phyloP scores from a whole-genome alignment of 2,888 invertebrate species.

The Nemotelus pantherinus region DNA sequence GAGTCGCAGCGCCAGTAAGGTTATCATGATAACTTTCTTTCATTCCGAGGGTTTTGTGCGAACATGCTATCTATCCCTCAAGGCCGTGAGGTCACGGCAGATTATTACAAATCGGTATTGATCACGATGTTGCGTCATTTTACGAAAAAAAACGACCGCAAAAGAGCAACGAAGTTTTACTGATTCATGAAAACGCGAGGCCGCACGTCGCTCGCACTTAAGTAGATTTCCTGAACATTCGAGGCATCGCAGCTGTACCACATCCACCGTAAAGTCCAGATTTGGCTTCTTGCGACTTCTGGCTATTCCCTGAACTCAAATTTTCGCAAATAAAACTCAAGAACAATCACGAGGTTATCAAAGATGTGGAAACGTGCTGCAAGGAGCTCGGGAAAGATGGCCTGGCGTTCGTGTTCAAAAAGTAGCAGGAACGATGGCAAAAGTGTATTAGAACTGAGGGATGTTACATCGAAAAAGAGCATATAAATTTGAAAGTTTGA shows the following conservation, averaged over 20 bases:
- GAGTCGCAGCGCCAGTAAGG: neutral
- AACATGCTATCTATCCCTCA: conserved; percentile 1
- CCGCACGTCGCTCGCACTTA: neutral
- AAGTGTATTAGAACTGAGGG: conserved; percentile 13
- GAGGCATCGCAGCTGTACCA: neutral
- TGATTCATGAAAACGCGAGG: neutral
- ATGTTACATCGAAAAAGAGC: neutral
- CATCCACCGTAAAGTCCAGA: conserved; percentile 16
- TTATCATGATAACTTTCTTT: neutral
- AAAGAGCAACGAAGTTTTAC: neutral
- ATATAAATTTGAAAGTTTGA: neutral
- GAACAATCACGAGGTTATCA: neutral
- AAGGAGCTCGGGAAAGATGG: conserved; percentile 16
- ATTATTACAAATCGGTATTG: conserved; percentile 12
- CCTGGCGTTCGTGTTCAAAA: conserved; percentile 5
- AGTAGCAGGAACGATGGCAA: neutral
- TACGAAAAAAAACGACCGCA: neutral
- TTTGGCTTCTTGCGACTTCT: neutral
- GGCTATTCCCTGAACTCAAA: neutral
- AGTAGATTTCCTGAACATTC: neutral
- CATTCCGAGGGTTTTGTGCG: conserved; percentile 7
- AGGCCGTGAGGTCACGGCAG: neutral
- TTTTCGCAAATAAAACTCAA: conserved; percentile 3
- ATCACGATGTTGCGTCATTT: neutral
- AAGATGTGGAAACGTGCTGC: neutral